Percentiles rank a stretch among this genome's conserved stretches.
phyloP scores from a whole-genome alignment of 2,888 invertebrate species.

The Apamea epomidion region DNA sequence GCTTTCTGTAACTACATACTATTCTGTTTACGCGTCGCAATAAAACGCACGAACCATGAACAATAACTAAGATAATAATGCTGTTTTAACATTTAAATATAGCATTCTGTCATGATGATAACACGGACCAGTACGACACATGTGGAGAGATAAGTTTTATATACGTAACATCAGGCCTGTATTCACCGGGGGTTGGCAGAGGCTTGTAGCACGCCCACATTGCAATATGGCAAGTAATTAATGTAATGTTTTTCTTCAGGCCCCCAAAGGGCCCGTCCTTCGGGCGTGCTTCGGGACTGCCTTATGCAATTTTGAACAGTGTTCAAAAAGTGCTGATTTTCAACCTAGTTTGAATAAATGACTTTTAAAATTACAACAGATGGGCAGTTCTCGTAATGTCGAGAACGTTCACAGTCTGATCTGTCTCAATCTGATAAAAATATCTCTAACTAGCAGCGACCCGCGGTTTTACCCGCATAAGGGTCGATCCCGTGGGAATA shows the following conservation, averaged over 20 bases:
- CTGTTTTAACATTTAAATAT: constrained; percentile 30
- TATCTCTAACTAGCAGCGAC: no score
- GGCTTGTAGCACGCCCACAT: neutral
- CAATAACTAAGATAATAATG: constrained; percentile 15
- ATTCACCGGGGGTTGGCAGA: no score
- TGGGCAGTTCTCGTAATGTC: no score
- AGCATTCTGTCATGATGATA: constrained; percentile 24
- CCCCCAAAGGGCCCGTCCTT: neutral
- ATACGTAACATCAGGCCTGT: neutral
- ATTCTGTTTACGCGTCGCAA: neutral
- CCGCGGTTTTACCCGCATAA: no score
- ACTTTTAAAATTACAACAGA: no score
- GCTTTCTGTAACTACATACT: neutral
- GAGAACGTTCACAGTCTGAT: no score
- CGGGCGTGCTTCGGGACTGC: neutral
- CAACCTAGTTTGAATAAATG: no score
- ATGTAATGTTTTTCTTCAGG: neutral
- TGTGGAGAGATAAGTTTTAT: neutral
- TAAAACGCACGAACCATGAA: constrained; percentile 6
- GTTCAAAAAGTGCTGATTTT: no score
- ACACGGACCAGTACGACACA: neutral
- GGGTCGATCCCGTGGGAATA: no score
- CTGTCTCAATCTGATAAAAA: no score
- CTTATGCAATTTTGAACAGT: no score
- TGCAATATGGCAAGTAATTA: neutral